Percentiles rank a stretch among this genome's conserved stretches.
These are phyloP conservation scores for Hydra vulgaris DNA, from an alignment of 30 jellyfish, hydroid and myxozoan genomes.

Conservation along the genomic window DNA sequence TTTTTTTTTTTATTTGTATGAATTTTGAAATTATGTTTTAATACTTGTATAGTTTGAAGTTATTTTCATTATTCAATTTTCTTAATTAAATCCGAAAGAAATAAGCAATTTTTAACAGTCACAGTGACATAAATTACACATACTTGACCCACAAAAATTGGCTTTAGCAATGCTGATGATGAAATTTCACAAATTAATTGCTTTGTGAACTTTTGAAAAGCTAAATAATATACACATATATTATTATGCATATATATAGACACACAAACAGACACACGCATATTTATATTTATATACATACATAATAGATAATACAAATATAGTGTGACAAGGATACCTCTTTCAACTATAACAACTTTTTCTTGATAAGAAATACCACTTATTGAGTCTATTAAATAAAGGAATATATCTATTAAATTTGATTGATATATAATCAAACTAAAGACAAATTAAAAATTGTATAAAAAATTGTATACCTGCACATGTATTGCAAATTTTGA, in stretches of 20 bases:
- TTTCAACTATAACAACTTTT: neutral
- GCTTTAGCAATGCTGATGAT: neutral
- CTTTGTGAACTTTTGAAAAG: neutral
- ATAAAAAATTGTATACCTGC: neutral
- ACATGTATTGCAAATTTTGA: neutral
- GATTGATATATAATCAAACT: neutral
- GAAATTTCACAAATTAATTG: neutral
- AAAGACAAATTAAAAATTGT: too few species aligned
- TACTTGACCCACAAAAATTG: neutral
- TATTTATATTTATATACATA: too few species aligned
- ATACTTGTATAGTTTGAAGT: neutral
- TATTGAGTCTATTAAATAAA: neutral
- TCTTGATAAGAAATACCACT: neutral
- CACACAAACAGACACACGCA: neutral
- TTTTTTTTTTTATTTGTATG: too few species aligned
- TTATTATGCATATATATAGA: neutral
- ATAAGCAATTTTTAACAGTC: neutral
- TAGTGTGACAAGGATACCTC: neutral
- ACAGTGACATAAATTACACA: neutral
- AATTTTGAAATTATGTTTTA: neutral
- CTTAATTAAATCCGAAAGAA: neutral
- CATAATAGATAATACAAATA: too few species aligned
- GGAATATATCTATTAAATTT: neutral
- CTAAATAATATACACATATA: neutral
- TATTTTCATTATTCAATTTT: neutral